Percentiles rank a stretch among this genome's conserved stretches.
Conservation (phyloP, 1,140 invertebrate genomes). For the Chrysomallon squamiferum region DNA sequence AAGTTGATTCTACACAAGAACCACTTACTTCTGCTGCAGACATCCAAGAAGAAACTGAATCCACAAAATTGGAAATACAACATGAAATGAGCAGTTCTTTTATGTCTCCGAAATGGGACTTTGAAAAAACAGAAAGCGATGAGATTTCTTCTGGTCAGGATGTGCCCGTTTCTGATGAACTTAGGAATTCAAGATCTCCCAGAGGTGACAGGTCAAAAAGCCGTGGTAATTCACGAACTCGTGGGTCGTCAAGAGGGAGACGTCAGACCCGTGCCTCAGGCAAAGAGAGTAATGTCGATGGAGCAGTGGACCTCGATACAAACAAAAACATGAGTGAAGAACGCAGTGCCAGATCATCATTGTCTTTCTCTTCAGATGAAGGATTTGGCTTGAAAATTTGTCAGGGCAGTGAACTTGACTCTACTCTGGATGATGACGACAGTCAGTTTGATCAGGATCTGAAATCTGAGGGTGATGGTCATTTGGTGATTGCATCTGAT, state of each 20-base stretch:
- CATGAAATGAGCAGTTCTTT: too few relatives aligned
- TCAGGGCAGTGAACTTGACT: neutral
- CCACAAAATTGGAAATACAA: too few relatives aligned
- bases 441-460: neutral
- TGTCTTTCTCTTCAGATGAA: conserved; percentile 1
- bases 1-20: too few relatives aligned
- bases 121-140: conserved; percentile 2
- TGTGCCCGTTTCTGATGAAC: neutral
- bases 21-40: too few relatives aligned
- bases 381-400: neutral
- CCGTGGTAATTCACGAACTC: neutral
- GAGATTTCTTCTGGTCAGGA: neutral
- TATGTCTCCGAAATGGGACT: conserved; percentile 2
- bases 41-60: too few relatives aligned
- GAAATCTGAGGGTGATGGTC: neutral
- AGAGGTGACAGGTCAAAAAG: neutral
- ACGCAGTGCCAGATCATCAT: neutral
- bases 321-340: neutral
- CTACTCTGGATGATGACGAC: neutral
- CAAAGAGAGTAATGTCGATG: too few relatives aligned
- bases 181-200: neutral
- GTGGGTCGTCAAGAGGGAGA: neutral
- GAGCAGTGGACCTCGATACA: too few relatives aligned
- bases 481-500: conserved; percentile 4
- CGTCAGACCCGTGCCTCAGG: too few relatives aligned